These are phyloP conservation scores for Globia sparganii DNA, from an alignment of 2,888 invertebrate species.

Conservation along the genomic window DNA sequence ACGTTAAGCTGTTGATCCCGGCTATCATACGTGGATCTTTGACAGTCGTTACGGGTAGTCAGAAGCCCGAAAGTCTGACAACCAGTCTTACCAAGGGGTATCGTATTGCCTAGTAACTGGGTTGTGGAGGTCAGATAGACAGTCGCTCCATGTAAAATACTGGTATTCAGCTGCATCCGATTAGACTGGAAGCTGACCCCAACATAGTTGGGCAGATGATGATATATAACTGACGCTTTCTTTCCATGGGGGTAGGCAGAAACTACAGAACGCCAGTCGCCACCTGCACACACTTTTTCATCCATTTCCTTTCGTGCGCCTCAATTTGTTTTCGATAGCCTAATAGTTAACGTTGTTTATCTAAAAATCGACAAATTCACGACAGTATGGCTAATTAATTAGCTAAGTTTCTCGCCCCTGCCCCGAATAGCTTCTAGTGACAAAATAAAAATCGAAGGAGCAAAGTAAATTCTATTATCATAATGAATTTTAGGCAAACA, in stretches of 20 bases:
- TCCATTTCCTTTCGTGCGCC: not conserved
- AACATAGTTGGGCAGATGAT: too few relatives aligned
- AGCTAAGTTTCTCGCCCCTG: constrained; percentile 16
- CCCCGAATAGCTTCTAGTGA: constrained; percentile 8
- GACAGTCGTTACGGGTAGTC: too few relatives aligned
- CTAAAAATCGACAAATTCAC: not conserved
- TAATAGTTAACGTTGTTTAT: not conserved
- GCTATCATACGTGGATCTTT: too few relatives aligned
- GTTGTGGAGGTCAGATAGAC: too few relatives aligned
- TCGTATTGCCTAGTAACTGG: too few relatives aligned
- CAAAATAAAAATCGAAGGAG: constrained; percentile 16
- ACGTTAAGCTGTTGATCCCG: too few relatives aligned
- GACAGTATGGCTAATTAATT: constrained; percentile 15
- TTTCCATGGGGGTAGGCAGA: not conserved
- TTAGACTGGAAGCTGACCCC: too few relatives aligned
- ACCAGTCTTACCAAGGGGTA: too few relatives aligned
- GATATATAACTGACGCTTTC: not conserved
- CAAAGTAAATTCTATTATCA: constrained; percentile 31
- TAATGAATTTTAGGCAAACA: constrained; percentile 28
- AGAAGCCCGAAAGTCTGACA: too few relatives aligned
- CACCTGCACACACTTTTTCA: not conserved
- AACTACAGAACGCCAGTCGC: not conserved
- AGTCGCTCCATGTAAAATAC: too few relatives aligned
- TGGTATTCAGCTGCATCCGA: too few relatives aligned
- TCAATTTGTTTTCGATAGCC: not conserved